Base-by-base conservation (phyloP, 1,140 invertebrate species). In the Aphidius gifuensis region DNA sequence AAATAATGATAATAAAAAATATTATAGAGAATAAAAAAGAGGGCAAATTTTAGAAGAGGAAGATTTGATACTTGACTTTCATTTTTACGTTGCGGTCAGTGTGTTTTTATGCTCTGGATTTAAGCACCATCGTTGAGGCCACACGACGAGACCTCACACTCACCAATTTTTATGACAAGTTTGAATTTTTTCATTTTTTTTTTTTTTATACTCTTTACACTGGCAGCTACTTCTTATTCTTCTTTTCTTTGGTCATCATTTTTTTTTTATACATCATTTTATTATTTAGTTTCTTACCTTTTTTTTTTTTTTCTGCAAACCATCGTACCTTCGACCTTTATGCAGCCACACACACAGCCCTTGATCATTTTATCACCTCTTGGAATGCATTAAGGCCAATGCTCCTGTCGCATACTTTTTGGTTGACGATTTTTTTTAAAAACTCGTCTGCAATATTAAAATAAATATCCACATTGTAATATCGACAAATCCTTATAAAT, bases 81-180 rank as follows among this genome's bases (percentile, higher is more conserved):
- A 62, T 69, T 74, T 77, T 77, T 77, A 77, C 65, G 72, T 75
- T 68, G 75, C 70, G 75, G 75, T 77, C 75, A 77, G 65, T 72
- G 70, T 32, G 23, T 32, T 32, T 75, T 77, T 76, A 77, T 69
- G 69, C 67, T 69, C 68, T 66, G 66, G 72, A 71, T 75, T 77
- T 76, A 75, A 75, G 66, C 69, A 76, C 72, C 75, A 21, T 55
- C 68, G 40, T 58, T 63, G 64, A 70, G 63, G 69, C 58, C 67
- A 61, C 72, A 71, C 61, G 65, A 71, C 53, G 65, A 66, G 68
- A 63, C 69, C 57, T n/a, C 49, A 49, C 51, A 57, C 48, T 9
- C 67, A 69, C 68, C 70, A 60, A 75, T 76, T 72, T 76, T 76
- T 76, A 76, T 64, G 72, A 70, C 56, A 38, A 9, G 7, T 57